Percentiles rank a stretch among this genome's conserved stretches.
phyloP scores from a whole-genome alignment of 2,113 vertebrate species.

The Jaculus jaculus region DNA sequence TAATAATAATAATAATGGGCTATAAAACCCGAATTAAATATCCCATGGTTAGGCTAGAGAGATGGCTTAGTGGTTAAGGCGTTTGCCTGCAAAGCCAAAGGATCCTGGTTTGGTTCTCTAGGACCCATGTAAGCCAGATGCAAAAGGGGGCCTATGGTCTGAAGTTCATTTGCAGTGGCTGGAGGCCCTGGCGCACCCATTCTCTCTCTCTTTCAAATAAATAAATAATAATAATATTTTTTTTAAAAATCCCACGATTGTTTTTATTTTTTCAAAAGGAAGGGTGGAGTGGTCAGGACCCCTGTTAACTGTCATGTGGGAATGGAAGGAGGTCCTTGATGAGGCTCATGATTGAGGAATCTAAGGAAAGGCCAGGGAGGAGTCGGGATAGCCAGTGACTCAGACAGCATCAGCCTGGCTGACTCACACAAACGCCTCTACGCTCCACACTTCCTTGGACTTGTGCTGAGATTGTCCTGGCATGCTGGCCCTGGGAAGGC shows the following conservation, averaged over 20 bases:
- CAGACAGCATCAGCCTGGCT: neutral
- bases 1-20: neutral
- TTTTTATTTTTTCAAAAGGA: neutral
- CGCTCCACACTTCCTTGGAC: neutral
- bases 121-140: no score
- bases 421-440: neutral
- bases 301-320: no score
- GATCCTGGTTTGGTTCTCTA: no score
- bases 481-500: neutral
- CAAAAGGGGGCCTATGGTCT: no score
- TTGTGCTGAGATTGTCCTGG: rapidly evolving
- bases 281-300: neutral
- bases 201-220: no score
- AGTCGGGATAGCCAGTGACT: neutral
- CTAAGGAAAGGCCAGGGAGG: neutral
- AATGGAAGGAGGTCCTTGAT: neutral
- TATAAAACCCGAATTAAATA: neutral
- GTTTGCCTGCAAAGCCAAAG: no score
- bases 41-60: no score
- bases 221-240: no score
- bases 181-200: no score
- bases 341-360: neutral
- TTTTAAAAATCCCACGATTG: no score
- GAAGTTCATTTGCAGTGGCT: no score
- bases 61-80: no score